These are phyloP conservation scores for Mustela erminea DNA, from an alignment of 2,797 vertebrate species.

Conservation along the genomic window DNA sequence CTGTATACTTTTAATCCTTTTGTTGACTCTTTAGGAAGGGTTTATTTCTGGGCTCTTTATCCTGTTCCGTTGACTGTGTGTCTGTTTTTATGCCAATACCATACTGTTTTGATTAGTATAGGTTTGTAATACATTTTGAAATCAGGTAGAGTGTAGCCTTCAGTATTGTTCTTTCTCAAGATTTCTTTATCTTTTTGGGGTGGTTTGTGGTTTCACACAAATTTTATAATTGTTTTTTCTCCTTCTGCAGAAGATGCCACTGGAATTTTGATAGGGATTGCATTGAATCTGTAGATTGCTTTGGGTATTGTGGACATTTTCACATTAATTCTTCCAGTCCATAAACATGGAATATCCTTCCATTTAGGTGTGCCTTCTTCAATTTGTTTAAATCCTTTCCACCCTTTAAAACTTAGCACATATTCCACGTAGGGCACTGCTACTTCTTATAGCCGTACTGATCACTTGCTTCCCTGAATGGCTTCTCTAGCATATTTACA, in stretches of 20 bases:
- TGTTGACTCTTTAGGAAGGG: background rate
- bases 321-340: background rate
- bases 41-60: background rate
- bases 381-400: background rate
- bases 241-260: background rate
- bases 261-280: background rate
- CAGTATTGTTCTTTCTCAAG: background rate
- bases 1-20: background rate
- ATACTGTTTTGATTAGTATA: background rate
- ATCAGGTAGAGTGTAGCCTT: background rate
- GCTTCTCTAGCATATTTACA: background rate
- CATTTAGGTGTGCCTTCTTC: background rate
- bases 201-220: background rate
- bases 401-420: background rate
- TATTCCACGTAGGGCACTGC: background rate
- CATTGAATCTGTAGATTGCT: background rate
- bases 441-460: background rate
- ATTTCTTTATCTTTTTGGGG: background rate
- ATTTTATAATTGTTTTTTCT: background rate
- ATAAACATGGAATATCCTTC: background rate
- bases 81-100: background rate
- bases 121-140: background rate
- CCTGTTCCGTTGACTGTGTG: background rate
- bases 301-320: background rate
- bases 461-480: background rate